Evolutionary conservation across 2,888 invertebrate genomes (phyloP), one percentile per base, ranked within the genome.

Genomic region (Hypercompe scribonia): DNA sequence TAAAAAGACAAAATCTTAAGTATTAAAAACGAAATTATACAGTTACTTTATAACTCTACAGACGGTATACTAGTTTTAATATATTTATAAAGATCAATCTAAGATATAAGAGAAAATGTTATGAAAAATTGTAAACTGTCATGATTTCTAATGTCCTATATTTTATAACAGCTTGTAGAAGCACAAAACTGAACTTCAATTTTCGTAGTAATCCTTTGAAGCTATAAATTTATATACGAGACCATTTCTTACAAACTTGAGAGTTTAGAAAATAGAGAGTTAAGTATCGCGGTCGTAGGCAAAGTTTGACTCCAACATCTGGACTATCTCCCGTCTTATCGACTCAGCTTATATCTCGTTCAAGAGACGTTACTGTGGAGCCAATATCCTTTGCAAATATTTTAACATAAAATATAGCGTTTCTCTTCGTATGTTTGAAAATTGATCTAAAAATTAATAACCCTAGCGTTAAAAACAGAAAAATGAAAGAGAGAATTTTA

Each of bases 231-330:
- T 89, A 86, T 85, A 86, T 86, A 86, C 80, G 85, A 79, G 80
- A 84, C 81, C 84, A 84, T 86, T 84, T 85, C 83, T 86, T 87
- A 83, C 81, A 84, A 89, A 90, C 81, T 89, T 86, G 85, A 86
- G 83, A 86, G 87, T 86, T 86, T 86, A 87, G 88, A 86, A 89
- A 90, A 88, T 88, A 88, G 86, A 85, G 83, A 86, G 87, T 87
- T 86, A 88, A 86, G 86, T 82, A 80, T 76, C 78, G 77, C 81
- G 78, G 73, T 83, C 80, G 84, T 82, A 87, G 88, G 82, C 82
- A 87, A 90, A 90, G 91, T 91, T 91, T 85, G 84, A 86, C 82
- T 87, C 83, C 79, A 82, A 82, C 88, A 89, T 87, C 86, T 87
- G 86, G 86, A 81, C 86, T 89, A 88, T 88, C 88, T 87, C 85